Evolutionary conservation across 2,797 vertebrate genomes (phyloP).

Genomic region (Anniella stebbinsi): DNA sequence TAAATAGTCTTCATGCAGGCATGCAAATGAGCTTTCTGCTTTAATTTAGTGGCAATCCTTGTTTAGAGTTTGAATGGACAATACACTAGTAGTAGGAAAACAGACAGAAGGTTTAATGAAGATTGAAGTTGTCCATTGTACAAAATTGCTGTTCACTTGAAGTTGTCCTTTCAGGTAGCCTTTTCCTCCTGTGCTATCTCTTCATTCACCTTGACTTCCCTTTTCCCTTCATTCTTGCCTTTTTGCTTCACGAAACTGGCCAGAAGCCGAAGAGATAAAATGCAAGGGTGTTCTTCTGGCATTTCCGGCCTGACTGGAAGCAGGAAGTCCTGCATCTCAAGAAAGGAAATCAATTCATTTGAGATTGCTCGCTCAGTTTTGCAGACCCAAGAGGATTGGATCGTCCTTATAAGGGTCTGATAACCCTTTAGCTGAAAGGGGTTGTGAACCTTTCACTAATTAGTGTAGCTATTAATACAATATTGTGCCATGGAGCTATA

Average conservation of each 20-base stretch:
- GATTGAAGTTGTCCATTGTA: background rate
- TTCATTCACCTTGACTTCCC: background rate
- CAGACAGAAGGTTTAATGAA: background rate
- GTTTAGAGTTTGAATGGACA: background rate
- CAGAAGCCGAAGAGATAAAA: constrained; percentile 25
- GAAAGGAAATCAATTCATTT: constrained; percentile 41
- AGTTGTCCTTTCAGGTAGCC: background rate
- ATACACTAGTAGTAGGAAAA: background rate
- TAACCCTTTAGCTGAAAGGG: constrained; percentile 26
- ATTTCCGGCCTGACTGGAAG: constrained; percentile 32
- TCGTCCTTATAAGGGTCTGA: constrained; percentile 35
- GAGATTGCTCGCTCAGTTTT: constrained; percentile 23
- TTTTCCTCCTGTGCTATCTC: background rate
- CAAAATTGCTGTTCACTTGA: background rate
- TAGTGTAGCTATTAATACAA: constrained; percentile 35
- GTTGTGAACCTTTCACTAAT: constrained; percentile 23
- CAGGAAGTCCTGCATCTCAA: constrained; percentile 10
- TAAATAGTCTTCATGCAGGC: background rate
- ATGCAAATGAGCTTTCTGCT: background rate
- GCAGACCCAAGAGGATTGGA: constrained; percentile 28
- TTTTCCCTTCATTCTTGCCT: background rate
- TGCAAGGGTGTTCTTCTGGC: constrained; percentile 4
- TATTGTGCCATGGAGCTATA: constrained; percentile 22
- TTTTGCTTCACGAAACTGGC: constrained; percentile 8
- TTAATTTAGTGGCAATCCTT: background rate